These are phyloP conservation scores for Allacma fusca DNA, from an alignment of 2,888 invertebrate species.

Conservation along the genomic window DNA sequence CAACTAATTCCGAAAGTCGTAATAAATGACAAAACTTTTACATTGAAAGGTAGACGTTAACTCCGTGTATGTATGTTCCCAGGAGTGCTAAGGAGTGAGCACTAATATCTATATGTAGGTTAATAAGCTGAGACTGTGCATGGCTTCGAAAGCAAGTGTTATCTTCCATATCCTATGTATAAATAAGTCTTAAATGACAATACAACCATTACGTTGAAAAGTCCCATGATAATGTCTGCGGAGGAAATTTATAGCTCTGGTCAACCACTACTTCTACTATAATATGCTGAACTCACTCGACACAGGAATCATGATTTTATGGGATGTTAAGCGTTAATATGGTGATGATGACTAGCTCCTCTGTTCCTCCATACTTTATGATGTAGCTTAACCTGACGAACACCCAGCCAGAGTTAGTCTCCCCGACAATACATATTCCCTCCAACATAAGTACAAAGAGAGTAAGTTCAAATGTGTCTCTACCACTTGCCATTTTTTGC, in stretches of 20 bases:
- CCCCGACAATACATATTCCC: no score
- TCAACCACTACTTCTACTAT: background rate
- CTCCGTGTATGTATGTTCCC: no score
- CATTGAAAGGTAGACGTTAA: no score
- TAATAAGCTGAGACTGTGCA: no score
- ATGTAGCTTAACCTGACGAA: background rate
- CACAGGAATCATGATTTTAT: conserved; percentile 8
- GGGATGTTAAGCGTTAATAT: conserved; percentile 7
- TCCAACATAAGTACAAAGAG: no score
- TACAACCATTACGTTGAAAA: background rate
- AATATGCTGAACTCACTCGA: no score
- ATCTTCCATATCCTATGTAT: background rate
- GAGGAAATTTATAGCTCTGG: conserved; percentile 1
- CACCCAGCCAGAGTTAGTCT: background rate
- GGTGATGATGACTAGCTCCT: background rate
- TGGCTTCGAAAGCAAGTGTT: no score
- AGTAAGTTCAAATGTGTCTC: background rate
- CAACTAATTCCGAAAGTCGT: no score
- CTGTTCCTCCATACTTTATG: background rate
- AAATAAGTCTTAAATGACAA: background rate
- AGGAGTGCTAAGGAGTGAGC: no score
- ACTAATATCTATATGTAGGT: no score
- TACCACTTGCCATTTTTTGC: background rate
- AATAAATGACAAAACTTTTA: no score
- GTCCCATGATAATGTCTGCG: background rate